Evolutionary conservation across 2,888 invertebrate species (phyloP), one percentile per base, ranked within the genome.

Genomic region (Pantelozetes paolii): DNA sequence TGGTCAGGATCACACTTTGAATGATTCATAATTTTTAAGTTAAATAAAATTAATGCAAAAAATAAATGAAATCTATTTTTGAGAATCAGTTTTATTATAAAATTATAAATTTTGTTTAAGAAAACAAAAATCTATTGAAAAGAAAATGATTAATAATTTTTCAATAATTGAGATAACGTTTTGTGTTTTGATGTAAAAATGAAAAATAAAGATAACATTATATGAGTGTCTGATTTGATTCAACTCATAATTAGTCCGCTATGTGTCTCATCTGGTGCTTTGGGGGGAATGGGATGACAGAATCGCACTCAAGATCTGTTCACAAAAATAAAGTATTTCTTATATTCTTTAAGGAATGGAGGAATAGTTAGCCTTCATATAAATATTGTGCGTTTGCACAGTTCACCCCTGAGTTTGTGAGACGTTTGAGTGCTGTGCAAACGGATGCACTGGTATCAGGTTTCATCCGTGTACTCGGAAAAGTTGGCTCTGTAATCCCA

Each of bases 391-490:
- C 36, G 67, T 67, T 67, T 36, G 9, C 62, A 36, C 20, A 62
- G 62, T 36, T 62, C 32, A 32, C 15, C 32, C 6, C 30, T 54
- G 23, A 54, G 54, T 54, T 54, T 54, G 13, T 26, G 26, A 54
- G 54, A 26, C 54, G 18, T 62, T 62, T 62, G 32, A n/a, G 32
- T 62, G 32, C 26, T 26, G 62, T 62, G 62, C 36, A 67, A 67
- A 67, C 67, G 67, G 67, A 67, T 67, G 67, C 67, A 40, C 40
- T 67, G 67, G 67, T 67, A 23, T 67, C 42, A 20, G 67, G 67
- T 67, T 67, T 67, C 67, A 67, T 67, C 67, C 40, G 23, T 40
- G 67, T 67, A 36, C 42, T 62, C 11, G 67, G 67, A 5, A 40
- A 23, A 67, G 67, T 67, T 67, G 67, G 36, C 5, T 36, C 36